Base-by-base conservation (phyloP, 2,113 vertebrate species). In the rat (Rattus norvegicus) region DNA sequence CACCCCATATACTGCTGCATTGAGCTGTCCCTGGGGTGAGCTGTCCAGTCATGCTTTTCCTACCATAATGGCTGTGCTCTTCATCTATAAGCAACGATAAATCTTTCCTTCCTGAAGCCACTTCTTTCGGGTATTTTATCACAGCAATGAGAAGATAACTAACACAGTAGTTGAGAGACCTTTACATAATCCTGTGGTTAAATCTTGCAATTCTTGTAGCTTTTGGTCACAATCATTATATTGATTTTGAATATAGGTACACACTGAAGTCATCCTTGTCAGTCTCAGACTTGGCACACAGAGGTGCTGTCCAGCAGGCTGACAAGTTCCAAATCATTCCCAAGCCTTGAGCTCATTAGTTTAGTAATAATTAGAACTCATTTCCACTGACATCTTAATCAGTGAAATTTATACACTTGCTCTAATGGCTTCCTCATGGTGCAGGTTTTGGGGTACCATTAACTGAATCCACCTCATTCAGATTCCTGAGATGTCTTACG, bases 321-420 rank as follows among this genome's bases (percentile, higher is more conserved):
- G 75, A 22, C 26, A 7, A 39, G 30, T n/a, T 49, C 39, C 79
- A 54, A 95, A 93, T 26, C 70, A 73, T 73, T 70, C 49, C 14
- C 26, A 36, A n/a, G 30, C 86, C 70, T 88, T 61, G 10, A 65
- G 67, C 47, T 79, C 30, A 88, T 88, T 77, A 81, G 69, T 96
- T 83, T 59, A 61, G 36, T 95, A 77, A 43, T 79, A 96, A 96
- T 93, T 86, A 65, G 30, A 93, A 95, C 43, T 43, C 69, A 65
- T 91, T 80, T 95, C 77, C 33, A 70, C 24, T 39, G 73, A 80
- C 7, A 79, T 93, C 24, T 56, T 24, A 77, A 81, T 81, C 24
- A 54, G 52, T 92, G 80, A 95, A 94, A 96, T 91, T 84, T 90
- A 61, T 52, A 20, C 59, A 36, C 8, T 63, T 63, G 7, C 91